Conservation (phyloP, 2,888 invertebrate species). For the Plebejus melissa region DNA sequence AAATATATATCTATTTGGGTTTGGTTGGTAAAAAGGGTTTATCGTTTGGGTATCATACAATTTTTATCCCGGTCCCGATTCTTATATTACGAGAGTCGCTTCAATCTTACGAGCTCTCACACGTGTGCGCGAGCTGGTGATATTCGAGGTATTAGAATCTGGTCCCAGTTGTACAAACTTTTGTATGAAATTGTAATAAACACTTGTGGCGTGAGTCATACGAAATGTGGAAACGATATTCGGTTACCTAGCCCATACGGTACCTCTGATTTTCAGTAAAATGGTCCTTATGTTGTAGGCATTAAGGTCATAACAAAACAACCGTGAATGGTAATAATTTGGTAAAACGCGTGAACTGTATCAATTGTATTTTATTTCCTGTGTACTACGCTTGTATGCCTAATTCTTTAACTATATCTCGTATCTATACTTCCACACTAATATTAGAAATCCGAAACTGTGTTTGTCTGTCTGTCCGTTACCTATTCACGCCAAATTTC, state of each 20-base stretch:
- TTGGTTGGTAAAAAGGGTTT: too few relatives aligned
- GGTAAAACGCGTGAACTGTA: slow-evolving; percentile 12
- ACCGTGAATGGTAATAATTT: background rate
- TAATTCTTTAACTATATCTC: background rate
- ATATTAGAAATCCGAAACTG: too few relatives aligned
- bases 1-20: too few relatives aligned
- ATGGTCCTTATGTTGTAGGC: background rate
- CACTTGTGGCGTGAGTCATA: slow-evolving; percentile 19
- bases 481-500: too few relatives aligned
- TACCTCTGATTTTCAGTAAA: background rate
- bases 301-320: background rate
- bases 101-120: background rate
- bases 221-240: slow-evolving; percentile 26
- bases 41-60: too few relatives aligned
- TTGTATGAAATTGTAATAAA: slow-evolving; percentile 26
- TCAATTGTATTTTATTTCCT: slow-evolving; percentile 6
- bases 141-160: background rate
- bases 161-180: slow-evolving; percentile 19
- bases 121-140: background rate
- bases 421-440: too few relatives aligned
- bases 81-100: background rate
- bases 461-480: too few relatives aligned
- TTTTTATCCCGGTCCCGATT: background rate
- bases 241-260: background rate
- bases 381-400: background rate